Evolutionary conservation across 2,797 vertebrate genomes (phyloP).

Genomic region (Chaenodraco wilsoni): DNA sequence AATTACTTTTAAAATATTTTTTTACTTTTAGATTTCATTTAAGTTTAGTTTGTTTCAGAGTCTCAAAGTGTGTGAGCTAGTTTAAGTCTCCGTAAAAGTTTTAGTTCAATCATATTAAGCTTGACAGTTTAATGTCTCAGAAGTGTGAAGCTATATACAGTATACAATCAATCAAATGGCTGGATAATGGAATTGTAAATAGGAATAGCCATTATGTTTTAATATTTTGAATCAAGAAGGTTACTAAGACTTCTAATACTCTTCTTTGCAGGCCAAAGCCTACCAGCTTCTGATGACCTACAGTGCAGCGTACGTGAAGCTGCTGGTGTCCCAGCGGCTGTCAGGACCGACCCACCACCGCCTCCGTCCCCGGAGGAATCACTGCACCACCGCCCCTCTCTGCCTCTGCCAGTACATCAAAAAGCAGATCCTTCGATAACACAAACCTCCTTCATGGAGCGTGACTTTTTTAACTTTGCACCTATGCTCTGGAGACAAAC

Average conservation of each 20-base stretch:
- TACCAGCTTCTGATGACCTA: slow-evolving; percentile 84
- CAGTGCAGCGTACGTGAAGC: slow-evolving; percentile 82
- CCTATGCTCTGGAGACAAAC: not conserved
- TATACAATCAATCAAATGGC: no score
- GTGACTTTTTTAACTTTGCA: not conserved
- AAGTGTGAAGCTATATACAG: no score
- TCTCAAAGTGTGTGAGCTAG: no score
- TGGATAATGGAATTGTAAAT: no score
- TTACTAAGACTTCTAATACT: not conserved
- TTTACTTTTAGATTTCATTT: no score
- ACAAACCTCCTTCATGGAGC: not conserved
- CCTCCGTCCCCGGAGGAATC: slow-evolving; percentile 55
- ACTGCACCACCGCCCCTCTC: slow-evolving; percentile 71
- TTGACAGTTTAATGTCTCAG: no score
- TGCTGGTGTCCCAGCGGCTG: slow-evolving; percentile 78
- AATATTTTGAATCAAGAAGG: not conserved
- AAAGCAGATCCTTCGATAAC: slow-evolving; percentile 73
- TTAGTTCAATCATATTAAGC: no score
- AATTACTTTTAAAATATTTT: no score
- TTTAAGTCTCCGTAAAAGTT: no score
- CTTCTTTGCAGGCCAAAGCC: slow-evolving; percentile 75
- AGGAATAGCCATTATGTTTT: no score
- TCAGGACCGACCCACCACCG: slow-evolving; percentile 49
- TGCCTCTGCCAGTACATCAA: slow-evolving; percentile 86
- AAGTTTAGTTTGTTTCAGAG: no score